Evolutionary conservation across 2,113 vertebrate species (phyloP).

Genomic region (Ageneiosus marmoratus): DNA sequence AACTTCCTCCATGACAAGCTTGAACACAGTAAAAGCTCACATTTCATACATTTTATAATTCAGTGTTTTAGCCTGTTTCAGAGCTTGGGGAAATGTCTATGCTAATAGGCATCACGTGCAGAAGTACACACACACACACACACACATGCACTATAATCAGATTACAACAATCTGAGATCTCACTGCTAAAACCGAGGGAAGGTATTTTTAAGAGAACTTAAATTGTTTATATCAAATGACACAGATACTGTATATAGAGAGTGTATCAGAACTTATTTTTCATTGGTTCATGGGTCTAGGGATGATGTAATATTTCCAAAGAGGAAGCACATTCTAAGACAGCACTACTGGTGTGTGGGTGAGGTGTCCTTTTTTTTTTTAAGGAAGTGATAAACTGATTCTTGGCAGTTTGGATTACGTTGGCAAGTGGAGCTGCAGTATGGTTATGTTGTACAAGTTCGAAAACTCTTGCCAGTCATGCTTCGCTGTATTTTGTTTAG

Average conservation of each 20-base stretch:
- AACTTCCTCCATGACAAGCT: slow-evolving; percentile 17
- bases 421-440: slow-evolving; percentile 1
- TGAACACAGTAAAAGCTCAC: background rate
- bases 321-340: slow-evolving; percentile 29
- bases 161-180: slow-evolving; percentile 17
- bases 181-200: background rate
- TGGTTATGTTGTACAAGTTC: background rate
- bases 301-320: slow-evolving; percentile 28
- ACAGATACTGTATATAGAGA: background rate
- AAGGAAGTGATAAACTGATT: slow-evolving; percentile 12
- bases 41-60: background rate
- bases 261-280: background rate
- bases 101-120: background rate
- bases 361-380: slow-evolving; percentile 29
- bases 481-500: background rate
- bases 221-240: background rate
- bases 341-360: slow-evolving; percentile 33
- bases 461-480: background rate
- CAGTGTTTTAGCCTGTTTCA: background rate
- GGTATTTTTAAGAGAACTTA: background rate
- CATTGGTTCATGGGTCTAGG: background rate
- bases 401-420: slow-evolving; percentile 8
- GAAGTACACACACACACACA: background rate
- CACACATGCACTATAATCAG: slow-evolving; percentile 17
- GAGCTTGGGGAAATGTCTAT: slow-evolving; percentile 2